Conservation (phyloP, 2,113 vertebrate genomes). For the Mustela lutreola region DNA sequence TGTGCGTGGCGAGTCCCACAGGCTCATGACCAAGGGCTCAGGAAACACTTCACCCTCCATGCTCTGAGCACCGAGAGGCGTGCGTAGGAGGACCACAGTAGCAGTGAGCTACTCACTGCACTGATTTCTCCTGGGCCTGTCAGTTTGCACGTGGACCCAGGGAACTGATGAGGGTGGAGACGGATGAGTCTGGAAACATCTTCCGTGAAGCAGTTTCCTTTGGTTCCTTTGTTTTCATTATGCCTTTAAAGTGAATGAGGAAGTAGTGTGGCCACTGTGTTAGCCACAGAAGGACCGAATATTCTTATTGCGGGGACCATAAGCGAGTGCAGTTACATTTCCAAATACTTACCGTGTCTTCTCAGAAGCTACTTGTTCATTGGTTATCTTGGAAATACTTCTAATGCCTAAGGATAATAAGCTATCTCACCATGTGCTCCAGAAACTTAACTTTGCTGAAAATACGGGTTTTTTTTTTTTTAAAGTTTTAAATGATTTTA, state of each 20-base stretch:
- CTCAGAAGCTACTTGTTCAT: background rate
- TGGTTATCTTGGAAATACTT: background rate
- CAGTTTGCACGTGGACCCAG: background rate
- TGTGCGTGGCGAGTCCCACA: background rate
- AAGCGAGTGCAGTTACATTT: background rate
- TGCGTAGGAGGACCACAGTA: rapidly evolving
- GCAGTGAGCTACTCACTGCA: background rate
- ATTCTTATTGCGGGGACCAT: background rate
- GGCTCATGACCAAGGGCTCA: background rate
- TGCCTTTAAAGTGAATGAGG: background rate
- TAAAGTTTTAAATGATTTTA: too few species aligned
- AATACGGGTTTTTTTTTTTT: background rate
- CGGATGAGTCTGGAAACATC: background rate
- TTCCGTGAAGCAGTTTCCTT: background rate
- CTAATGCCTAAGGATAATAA: background rate
- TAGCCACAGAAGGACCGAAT: background rate
- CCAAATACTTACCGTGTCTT: background rate
- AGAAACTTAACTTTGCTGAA: background rate
- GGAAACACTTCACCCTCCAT: background rate
- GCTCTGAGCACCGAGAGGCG: background rate
- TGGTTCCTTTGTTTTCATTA: background rate
- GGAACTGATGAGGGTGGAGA: background rate
- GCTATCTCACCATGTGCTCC: background rate
- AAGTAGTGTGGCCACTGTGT: too few species aligned
- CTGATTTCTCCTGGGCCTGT: background rate